Evolutionary conservation across 2,888 invertebrate species (phyloP).

Genomic region (Euzophera pinguis): DNA sequence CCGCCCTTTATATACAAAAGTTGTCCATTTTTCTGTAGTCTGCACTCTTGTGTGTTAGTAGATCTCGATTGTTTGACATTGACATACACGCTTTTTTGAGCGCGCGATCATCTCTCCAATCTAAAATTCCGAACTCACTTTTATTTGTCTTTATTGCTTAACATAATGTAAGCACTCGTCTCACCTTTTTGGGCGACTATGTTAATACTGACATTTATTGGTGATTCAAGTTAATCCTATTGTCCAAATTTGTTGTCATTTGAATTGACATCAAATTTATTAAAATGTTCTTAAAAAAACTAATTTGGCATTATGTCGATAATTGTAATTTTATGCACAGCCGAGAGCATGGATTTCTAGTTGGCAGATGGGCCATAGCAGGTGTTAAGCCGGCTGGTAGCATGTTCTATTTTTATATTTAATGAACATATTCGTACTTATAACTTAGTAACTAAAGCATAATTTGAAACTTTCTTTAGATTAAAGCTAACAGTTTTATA

Average conservation of each 20-base stretch:
- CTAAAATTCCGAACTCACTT: no score
- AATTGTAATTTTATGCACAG: constrained; percentile 3
- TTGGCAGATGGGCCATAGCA: constrained; percentile 1
- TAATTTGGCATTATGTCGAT: background rate
- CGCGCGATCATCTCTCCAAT: no score
- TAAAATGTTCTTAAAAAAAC: background rate
- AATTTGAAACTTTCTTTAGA: no score
- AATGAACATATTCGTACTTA: background rate
- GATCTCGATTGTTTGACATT: no score
- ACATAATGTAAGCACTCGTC: no score
- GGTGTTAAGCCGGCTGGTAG: background rate
- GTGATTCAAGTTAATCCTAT: background rate
- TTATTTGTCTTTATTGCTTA: no score
- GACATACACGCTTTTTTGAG: no score
- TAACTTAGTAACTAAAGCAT: background rate
- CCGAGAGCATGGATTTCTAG: background rate
- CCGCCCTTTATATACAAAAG: no score
- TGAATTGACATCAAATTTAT: background rate
- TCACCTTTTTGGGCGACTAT: background rate
- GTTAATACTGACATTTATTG: background rate
- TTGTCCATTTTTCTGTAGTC: no score
- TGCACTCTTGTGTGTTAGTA: no score
- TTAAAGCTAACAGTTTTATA: no score
- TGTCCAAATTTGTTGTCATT: background rate
- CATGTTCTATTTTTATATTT: constrained; percentile 3